Conservation (phyloP, 2,797 vertebrate species). For the Helicolenus hilgendorfi region DNA sequence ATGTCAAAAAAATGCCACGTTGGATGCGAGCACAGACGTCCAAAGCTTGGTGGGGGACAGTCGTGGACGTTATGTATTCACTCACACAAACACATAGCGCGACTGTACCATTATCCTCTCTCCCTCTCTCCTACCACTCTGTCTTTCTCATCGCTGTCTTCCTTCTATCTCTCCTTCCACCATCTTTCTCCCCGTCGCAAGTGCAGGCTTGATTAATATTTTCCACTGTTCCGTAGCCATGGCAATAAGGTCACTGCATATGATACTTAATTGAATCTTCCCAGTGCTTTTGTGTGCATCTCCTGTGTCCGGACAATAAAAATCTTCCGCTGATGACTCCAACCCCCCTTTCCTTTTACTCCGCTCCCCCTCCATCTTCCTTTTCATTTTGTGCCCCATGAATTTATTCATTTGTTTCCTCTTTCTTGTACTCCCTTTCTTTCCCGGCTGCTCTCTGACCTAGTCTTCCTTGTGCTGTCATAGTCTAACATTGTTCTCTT, state of each 20-base stretch:
- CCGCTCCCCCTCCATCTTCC: conserved; percentile 82
- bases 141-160: conserved; percentile 63
- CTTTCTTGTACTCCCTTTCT: conserved; percentile 74
- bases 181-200: conserved; percentile 82
- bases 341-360: conserved; percentile 70
- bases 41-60: conserved; percentile 32
- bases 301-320: conserved; percentile 96
- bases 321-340: conserved; percentile 93
- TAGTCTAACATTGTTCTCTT: conserved; percentile 52
- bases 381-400: conserved; percentile 89
- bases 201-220: conserved; percentile 98
- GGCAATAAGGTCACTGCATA: conserved; percentile 99
- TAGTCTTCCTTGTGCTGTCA: conserved; percentile 67
- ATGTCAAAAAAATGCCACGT: conserved; percentile 44
- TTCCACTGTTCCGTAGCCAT: conserved; percentile 99
- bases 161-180: conserved; percentile 82
- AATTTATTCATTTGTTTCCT: conserved; percentile 91
- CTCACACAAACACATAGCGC: conserved; percentile 57
- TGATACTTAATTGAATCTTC: conserved; percentile 99
- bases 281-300: conserved; percentile 97
- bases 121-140: conserved; percentile 58
- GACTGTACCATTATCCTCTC: conserved; percentile 50
- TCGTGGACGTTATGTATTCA: conserved; percentile 51
- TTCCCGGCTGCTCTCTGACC: conserved; percentile 76
- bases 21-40: conserved; percentile 62